Conservation (phyloP, 2,888 invertebrate species). For the Heteromurus nitidus region DNA sequence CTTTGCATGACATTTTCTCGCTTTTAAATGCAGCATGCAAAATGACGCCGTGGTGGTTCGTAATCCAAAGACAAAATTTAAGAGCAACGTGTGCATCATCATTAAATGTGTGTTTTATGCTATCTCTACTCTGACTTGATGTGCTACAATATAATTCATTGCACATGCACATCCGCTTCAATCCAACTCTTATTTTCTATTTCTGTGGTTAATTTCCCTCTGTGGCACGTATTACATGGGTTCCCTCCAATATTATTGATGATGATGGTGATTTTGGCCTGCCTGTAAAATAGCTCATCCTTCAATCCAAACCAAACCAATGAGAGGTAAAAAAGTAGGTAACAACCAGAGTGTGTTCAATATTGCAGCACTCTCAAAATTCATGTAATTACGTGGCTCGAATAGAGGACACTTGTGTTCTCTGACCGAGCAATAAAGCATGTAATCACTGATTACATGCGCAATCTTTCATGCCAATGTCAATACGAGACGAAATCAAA, state of each 20-base stretch:
- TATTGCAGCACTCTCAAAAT: neutral
- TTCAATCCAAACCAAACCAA: neutral
- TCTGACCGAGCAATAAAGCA: constrained; percentile 2
- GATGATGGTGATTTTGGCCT: no score
- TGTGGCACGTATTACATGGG: neutral
- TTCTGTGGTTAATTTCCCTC: neutral
- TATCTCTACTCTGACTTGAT: no score
- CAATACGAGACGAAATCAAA: constrained; percentile 22
- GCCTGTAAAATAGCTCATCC: constrained; percentile 18
- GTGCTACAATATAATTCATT: no score
- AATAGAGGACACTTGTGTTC: neutral
- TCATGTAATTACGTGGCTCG: neutral
- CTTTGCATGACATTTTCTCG: constrained; percentile 4
- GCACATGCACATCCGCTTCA: constrained; percentile 6
- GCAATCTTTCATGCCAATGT: constrained; percentile 40
- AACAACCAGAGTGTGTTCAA: neutral
- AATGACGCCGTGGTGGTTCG: no score
- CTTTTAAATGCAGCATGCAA: no score
- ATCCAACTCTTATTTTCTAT: neutral
- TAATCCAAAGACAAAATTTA: no score
- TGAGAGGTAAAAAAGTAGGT: neutral
- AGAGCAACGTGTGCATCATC: no score
- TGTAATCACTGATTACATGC: neutral
- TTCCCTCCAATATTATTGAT: no score
- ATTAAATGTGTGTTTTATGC: no score